A percentile compares a stretch with the other conserved stretches of the same genome.
Conservation (phyloP, 2,888 invertebrate species). For the Trachelus troglodyta region DNA sequence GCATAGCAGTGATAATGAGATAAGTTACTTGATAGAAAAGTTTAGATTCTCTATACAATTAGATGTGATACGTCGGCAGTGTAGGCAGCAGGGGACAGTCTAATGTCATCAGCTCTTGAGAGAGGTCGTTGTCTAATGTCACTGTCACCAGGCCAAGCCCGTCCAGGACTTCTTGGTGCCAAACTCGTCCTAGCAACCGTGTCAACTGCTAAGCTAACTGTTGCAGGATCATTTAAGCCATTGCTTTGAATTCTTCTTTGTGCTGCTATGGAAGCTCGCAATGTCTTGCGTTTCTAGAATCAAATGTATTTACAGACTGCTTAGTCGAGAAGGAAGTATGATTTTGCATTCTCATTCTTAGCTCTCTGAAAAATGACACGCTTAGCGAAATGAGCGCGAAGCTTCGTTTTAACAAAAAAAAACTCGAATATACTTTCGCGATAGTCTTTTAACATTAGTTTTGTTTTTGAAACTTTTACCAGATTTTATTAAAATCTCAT, state of each 20-base stretch:
- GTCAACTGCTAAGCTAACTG: slow-evolving; percentile 85
- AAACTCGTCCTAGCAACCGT: slow-evolving; percentile 62
- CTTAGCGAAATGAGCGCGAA: background rate
- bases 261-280: slow-evolving; percentile 82
- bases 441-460: background rate
- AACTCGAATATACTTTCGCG: background rate
- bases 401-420: background rate
- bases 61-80: slow-evolving; percentile 85
- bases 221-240: slow-evolving; percentile 82
- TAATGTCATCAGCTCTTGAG: slow-evolving; percentile 61
- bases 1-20: background rate
- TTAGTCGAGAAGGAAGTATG: background rate
- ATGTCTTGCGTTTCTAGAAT: slow-evolving; percentile 87
- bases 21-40: background rate
- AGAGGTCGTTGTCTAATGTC: slow-evolving; percentile 75
- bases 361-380: background rate
- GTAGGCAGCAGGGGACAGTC: slow-evolving; percentile 76
- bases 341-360: background rate
- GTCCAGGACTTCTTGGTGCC: slow-evolving; percentile 71
- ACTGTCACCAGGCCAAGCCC: slow-evolving; percentile 76
- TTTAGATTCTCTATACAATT: slow-evolving; percentile 71
- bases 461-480: background rate
- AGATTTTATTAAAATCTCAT: background rate
- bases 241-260: slow-evolving; percentile 84
- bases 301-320: slow-evolving; percentile 17